phyloP scores from a whole-genome alignment of 2,113 vertebrate genomes.

The Psittacula cyanocephala region DNA sequence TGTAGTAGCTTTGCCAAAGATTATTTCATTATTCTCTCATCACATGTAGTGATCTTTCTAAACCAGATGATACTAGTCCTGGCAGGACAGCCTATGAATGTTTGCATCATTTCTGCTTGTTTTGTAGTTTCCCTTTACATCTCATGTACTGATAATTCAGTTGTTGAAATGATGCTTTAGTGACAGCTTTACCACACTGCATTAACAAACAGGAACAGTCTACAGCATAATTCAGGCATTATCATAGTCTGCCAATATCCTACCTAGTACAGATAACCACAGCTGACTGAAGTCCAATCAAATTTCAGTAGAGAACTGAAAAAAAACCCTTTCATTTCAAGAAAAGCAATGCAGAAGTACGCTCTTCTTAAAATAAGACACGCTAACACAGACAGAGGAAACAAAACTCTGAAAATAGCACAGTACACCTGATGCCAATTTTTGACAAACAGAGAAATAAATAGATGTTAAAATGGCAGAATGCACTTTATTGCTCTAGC shows the following conservation, averaged over 20 bases:
- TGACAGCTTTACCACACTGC: background rate
- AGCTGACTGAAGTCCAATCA: background rate
- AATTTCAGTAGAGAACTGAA: background rate
- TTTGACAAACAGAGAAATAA: background rate
- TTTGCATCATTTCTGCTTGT: background rate
- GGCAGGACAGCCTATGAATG: background rate
- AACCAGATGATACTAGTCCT: background rate
- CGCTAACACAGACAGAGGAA: background rate
- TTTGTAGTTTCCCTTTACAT: background rate
- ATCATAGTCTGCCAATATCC: background rate
- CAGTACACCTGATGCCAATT: background rate
- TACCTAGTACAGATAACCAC: background rate
- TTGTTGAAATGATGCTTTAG: background rate
- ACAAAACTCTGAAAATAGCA: background rate
- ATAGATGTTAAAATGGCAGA: background rate
- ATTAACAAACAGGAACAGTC: background rate
- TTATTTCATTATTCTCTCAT: background rate
- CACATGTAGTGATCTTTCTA: background rate
- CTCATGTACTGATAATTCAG: background rate
- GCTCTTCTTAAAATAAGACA: background rate
- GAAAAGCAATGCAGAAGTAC: background rate
- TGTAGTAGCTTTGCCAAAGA: background rate
- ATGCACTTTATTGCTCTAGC: background rate
- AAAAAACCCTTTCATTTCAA: background rate
- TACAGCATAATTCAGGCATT: background rate